Evolutionary conservation across 2,888 invertebrate genomes (phyloP), one percentile per base, ranked within the genome.

Genomic region (Eremobia ochroleuca): DNA sequence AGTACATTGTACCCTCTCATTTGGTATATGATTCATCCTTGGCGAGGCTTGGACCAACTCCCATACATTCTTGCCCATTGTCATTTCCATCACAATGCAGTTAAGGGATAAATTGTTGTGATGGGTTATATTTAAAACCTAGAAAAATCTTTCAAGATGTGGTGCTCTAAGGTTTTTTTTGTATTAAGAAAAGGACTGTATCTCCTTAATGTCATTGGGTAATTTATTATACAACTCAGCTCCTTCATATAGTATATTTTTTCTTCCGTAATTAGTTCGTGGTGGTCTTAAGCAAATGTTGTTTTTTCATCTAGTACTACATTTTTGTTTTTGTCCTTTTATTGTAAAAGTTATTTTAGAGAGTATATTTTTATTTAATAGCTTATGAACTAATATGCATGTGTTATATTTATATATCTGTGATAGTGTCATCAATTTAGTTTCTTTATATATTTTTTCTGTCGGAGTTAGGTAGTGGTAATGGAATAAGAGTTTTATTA

Each of bases 371-470:
- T 37, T 9, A 37, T 37, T 37, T 37, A 37, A 31, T 11, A 61
- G 34, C 5, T 13, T 46, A 18, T 28, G 21, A 11, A 65, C 31
- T 43, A 43, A 25, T 52, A 55, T 31, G 62, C 61, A 55, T 13
- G 52, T 70, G 31, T 70, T 62, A 43, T 64, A 70, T 52, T 25
- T 64, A 40, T 72, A 55, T 2, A 62, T 71, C 0, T 71, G 75
- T 13, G 43, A 55, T 9, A 64, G n/a, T 43, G 62, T 72, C 64
- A 64, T 64, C 18, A 76, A 52, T 73, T 59, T 59, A 34, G 46
- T 72, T 43, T 58, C 37, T 28, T 55, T 31, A 18, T 64, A 72
- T 2, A 11, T 18, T 18, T 55, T 72, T 58, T 52, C 15, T n/a
- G 55, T 64, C 0, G 55, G 52, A 18, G 49, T 52, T 69, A 40